phyloP scores from a whole-genome alignment of 1,140 invertebrate genomes.

The Pogonomyrmex californicus region DNA sequence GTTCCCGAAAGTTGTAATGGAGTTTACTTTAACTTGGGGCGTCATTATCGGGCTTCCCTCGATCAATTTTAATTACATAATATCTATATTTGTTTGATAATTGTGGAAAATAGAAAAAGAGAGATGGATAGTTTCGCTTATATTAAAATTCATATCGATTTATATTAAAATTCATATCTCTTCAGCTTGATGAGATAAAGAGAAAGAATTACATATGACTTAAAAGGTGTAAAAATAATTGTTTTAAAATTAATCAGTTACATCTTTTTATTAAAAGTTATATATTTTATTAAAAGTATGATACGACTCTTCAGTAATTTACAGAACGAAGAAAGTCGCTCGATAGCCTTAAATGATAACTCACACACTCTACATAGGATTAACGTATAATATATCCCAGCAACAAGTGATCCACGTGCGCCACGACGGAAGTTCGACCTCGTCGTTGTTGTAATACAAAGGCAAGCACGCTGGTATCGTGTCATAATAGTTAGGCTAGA shows the following conservation, averaged over 20 bases:
- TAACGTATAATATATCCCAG: conserved; percentile 61
- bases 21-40: conserved; percentile 35
- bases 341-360: conserved; percentile 44
- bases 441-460: conserved; percentile 63
- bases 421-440: conserved; percentile 62
- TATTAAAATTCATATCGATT: conserved; percentile 8
- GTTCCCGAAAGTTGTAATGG: conserved; percentile 35
- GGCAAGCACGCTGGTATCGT: conserved; percentile 56
- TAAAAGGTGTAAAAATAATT: background rate
- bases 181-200: background rate
- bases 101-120: background rate
- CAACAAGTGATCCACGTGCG: conserved; percentile 75
- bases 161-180: no score
- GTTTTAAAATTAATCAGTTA: background rate
- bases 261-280: background rate
- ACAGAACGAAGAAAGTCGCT: background rate
- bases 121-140: background rate
- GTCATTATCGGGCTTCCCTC: background rate
- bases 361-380: conserved; percentile 64
- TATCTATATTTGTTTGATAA: conserved; percentile 28
- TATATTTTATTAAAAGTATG: background rate
- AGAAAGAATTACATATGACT: background rate
- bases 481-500: conserved; percentile 70
- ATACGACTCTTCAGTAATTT: background rate
- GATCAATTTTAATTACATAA: conserved; percentile 35